Evolutionary conservation across 2,888 invertebrate genomes (phyloP).

Genomic region (Chloromyia formosa): DNA sequence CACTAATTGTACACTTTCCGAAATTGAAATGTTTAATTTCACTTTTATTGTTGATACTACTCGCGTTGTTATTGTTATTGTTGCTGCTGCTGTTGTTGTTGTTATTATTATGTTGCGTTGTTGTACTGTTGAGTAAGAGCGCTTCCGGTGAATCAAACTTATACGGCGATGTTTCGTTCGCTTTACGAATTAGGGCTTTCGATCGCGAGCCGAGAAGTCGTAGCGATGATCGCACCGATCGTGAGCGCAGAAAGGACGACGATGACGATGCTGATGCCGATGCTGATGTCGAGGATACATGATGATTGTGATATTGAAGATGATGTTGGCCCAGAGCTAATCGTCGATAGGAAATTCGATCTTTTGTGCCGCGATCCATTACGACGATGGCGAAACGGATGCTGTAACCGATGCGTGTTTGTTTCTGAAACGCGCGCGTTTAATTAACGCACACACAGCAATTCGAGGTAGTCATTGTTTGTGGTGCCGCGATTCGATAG

Average conservation of each 20-base stretch:
- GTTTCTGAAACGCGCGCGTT: too few species aligned
- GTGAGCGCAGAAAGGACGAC: slow-evolving; percentile 64
- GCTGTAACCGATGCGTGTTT: not conserved
- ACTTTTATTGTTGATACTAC: slow-evolving; percentile 1
- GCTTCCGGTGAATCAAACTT: slow-evolving; percentile 55
- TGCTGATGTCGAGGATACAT: slow-evolving; percentile 7
- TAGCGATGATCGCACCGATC: slow-evolving; percentile 76
- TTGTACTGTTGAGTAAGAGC: slow-evolving; percentile 16
- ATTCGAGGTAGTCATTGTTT: too few species aligned
- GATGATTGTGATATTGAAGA: slow-evolving; percentile 53
- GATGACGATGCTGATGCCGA: slow-evolving; percentile 53
- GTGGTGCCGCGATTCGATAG: too few species aligned
- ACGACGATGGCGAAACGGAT: not conserved
- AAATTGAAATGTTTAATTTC: slow-evolving; percentile 45
- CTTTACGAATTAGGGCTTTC: slow-evolving; percentile 67
- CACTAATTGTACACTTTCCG: slow-evolving; percentile 38
- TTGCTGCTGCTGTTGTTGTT: not conserved
- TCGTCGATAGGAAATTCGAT: slow-evolving; percentile 47
- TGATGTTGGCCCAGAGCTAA: slow-evolving; percentile 25
- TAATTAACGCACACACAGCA: too few species aligned
- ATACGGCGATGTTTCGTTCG: slow-evolving; percentile 57
- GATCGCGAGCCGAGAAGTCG: slow-evolving; percentile 69
- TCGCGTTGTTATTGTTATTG: too few species aligned
- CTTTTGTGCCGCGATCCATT: slow-evolving; percentile 52
- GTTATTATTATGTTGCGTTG: not conserved